phyloP scores from a whole-genome alignment of 2,113 vertebrate species.

The Pipa parva region DNA sequence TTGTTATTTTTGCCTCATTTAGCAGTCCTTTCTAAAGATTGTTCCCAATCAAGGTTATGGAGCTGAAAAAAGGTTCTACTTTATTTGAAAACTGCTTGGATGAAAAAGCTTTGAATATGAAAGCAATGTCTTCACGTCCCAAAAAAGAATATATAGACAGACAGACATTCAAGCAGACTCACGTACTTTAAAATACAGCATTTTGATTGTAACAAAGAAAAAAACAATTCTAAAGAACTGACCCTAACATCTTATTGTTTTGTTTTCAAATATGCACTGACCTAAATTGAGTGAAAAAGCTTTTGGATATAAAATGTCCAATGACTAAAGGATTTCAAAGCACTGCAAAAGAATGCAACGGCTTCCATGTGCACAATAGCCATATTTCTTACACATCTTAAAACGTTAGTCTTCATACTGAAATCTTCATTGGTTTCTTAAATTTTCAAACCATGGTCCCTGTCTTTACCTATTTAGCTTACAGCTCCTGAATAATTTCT shows the following conservation, averaged over 20 bases:
- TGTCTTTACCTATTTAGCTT: too few relatives aligned
- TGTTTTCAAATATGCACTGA: constrained; percentile 15
- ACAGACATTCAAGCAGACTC: too few relatives aligned
- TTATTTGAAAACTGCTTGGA: constrained; percentile 28
- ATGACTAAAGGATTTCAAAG: constrained; percentile 3
- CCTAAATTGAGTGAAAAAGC: background rate
- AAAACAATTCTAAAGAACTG: constrained; percentile 10
- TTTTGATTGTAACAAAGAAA: constrained; percentile 7
- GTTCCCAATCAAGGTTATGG: constrained; percentile 38
- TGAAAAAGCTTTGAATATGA: constrained; percentile 27
- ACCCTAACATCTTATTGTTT: constrained; percentile 8
- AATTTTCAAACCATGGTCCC: too few relatives aligned
- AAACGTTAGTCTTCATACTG: too few relatives aligned
- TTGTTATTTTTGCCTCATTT: constrained; percentile 32
- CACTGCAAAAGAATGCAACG: too few relatives aligned
- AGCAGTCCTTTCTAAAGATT: constrained; percentile 27
- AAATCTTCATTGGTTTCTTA: too few relatives aligned
- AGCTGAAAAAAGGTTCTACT: constrained; percentile 31
- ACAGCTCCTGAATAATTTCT: too few relatives aligned
- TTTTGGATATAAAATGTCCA: background rate
- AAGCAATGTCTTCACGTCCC: constrained; percentile 13
- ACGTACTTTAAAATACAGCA: background rate
- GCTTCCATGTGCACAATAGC: too few relatives aligned
- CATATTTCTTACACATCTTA: too few relatives aligned
- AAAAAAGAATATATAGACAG: constrained; percentile 1